These are phyloP conservation scores for Drosophila aff. DNA, from an alignment of 1,140 invertebrate genomes.

Conservation along the genomic window DNA sequence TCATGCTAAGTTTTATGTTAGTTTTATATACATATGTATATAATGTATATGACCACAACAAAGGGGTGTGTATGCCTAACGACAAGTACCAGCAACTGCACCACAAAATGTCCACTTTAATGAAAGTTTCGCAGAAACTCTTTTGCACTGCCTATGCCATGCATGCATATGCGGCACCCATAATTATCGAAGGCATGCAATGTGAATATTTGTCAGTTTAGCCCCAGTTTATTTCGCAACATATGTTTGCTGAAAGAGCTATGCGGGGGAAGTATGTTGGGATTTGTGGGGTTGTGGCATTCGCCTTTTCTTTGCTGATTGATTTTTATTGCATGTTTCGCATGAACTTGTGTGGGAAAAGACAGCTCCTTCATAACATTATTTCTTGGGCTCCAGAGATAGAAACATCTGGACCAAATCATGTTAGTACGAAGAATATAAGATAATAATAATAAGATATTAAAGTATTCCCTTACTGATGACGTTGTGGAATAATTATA, in stretches of 20 bases:
- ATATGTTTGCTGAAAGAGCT: conserved; percentile 4
- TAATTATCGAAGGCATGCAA: conserved; percentile 11
- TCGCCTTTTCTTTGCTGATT: neutral
- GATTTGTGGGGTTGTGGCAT: neutral
- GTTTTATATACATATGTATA: neutral
- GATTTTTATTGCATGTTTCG: conserved; percentile 12
- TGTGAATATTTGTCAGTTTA: conserved; percentile 18
- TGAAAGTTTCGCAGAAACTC: conserved; percentile 16
- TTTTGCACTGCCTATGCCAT: conserved; percentile 8
- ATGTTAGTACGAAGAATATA: too few species aligned
- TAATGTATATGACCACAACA: conserved; percentile 10
- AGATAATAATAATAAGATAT: too few species aligned
- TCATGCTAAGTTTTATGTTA: neutral
- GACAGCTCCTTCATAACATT: neutral
- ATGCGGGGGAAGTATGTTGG: conserved; percentile 1
- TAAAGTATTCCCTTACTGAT: too few species aligned
- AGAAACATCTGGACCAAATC: neutral
- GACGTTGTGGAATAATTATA: too few species aligned
- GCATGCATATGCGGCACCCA: conserved; percentile 15
- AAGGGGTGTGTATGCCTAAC: conserved; percentile 5
- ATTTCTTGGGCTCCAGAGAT: neutral
- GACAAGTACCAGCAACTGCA: conserved; percentile 10
- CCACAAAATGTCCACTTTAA: conserved; percentile 18
- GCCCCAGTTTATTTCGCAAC: neutral
- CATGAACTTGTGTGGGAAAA: neutral